Base-by-base conservation (phyloP, 2,797 vertebrate genomes). In the Buphagus erythrorhynchus region DNA sequence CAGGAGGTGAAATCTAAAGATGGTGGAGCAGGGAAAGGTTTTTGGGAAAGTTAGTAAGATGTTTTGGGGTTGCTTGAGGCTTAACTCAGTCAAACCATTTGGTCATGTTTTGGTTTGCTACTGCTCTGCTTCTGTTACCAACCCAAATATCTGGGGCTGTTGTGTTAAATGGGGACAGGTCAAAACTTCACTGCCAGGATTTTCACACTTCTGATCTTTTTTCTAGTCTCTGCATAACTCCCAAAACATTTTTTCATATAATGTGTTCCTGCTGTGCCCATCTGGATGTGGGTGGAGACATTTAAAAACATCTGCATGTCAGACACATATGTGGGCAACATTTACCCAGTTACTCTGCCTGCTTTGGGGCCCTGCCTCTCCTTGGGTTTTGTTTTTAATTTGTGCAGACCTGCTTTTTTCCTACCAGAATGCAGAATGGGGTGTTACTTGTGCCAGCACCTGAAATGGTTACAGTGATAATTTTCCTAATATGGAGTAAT, bases 251-350 rank as follows among this genome's bases (percentile, higher is more conserved):
- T 94, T 91, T 94, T 86, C 61, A 33, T 74, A 26, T 86, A 92
- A 89, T 94, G 13, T 69, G 45, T 86, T 93, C 93, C 91, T 95
- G 87, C 92, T 96, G 95, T 97, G 95, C 95, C 96, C 89, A 93
- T 96, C 92, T 97, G 93, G 88, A 55, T 90, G 85, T 85, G 90
- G 96, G 95, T 93, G 94, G 96, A 94, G 91, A 65, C 61, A 71
- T 73, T 63, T 62, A 72, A 85, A 87, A 95, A 95, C 96, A 95
- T 89, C 81, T 91, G 86, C 58, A 52, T 69, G 89, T 95, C 91
- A 92, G 88, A 93, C 90, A 88, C 88, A 72, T 66, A 40, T 92
- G 86, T 73, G 87, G 96, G 85, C 88, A 97, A 79, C 48, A 25
- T 94, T 84, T 88, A 88, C 82, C 69, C 92, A 24, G 28, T 86